Base-by-base conservation (phyloP, 1,140 invertebrate species). In the Hirudo medicinalis region DNA sequence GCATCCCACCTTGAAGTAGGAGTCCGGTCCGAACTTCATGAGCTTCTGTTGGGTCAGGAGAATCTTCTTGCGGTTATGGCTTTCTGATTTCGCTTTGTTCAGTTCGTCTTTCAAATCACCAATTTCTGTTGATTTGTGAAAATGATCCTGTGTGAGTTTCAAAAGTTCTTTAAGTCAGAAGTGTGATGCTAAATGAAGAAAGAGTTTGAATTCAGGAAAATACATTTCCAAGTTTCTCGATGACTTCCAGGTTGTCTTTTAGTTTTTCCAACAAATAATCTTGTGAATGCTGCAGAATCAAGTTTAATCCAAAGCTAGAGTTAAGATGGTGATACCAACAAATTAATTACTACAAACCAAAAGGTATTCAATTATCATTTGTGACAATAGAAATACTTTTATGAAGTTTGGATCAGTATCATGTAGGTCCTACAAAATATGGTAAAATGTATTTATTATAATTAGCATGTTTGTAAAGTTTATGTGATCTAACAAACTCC, bases 61-160 rank as follows among this genome's bases (percentile, higher is more conserved):
- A 63, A 63, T 63, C 13, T 63, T 63, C 20, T 63, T 63, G 57
- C 57, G 57, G 29, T 63, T 63, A 15, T 63, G 57, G 29, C 57
- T 63, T n/a, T 63, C 57, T 15, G 29, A 32, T 22, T n/a, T 63
- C 11, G 29, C 22, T 32, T 63, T 63, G 11, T 63, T 22, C 8
- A 63, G 57, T 22, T 63, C 57, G 19, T 63, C 20, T 63, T 32
- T 63, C 20, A 63, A n/a, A 63, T 63, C 57, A 63, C 11, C 57
- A 63, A 22, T 25, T 32, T 22, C 57, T 63, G 57, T 25, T 22
- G 22, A 63, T 63, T 63, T 63, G 3, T 63, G 11, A 63, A n/a
- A 63, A 63, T 63, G 57, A 63, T 63, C 29, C 29, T 49, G 15
- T 49, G 15, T 15, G 9, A 63, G 22, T 63, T 25, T 63, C 57